Conservation (phyloP, 2,888 invertebrate species). For the Lamellibrachia satsuma region DNA sequence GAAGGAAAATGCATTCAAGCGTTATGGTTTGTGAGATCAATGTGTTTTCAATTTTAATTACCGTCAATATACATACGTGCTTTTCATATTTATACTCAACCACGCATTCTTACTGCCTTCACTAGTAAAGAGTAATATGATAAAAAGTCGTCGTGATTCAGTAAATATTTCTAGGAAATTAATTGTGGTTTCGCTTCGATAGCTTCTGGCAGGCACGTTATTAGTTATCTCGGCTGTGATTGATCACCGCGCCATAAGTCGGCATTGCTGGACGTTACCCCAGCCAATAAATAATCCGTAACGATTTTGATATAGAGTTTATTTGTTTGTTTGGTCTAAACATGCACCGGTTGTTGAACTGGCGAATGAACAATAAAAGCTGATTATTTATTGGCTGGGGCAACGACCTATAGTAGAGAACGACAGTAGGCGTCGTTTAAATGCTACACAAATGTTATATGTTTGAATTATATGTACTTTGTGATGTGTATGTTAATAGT, state of each 20-base stretch:
- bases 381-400: background rate
- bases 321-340: background rate
- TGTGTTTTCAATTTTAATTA: too few relatives aligned
- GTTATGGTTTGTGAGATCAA: too few relatives aligned
- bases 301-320: background rate
- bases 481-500: too few relatives aligned
- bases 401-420: background rate
- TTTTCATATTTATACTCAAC: too few relatives aligned
- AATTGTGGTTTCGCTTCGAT: background rate
- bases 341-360: background rate
- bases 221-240: background rate
- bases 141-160: background rate
- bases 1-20: too few relatives aligned
- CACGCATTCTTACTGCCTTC: too few relatives aligned
- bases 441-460: too few relatives aligned
- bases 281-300: background rate
- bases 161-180: background rate
- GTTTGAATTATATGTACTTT: too few relatives aligned
- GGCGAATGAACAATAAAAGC: background rate
- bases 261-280: background rate
- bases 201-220: background rate
- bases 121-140: too few relatives aligned
- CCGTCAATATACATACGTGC: too few relatives aligned
- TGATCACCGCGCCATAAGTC: background rate
- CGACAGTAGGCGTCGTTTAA: too few relatives aligned